A percentile compares a stretch with the other conserved stretches of the same genome.
phyloP scores from a whole-genome alignment of 2,888 invertebrate genomes.

The Amblyjoppa proteus region DNA sequence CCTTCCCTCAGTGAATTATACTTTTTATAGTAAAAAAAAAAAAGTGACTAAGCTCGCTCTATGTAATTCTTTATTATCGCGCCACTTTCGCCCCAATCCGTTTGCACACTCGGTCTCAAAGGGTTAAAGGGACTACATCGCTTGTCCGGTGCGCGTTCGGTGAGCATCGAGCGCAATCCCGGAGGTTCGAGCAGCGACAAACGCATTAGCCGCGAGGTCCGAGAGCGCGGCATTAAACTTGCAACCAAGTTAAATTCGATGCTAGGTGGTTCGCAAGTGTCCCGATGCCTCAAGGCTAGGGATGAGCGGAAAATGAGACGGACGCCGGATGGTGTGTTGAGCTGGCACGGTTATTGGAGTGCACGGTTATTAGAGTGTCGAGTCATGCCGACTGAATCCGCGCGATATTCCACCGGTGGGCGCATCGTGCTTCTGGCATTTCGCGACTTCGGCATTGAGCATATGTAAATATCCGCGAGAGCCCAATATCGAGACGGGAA shows the following conservation, averaged over 20 bases:
- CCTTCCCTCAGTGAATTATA: no score
- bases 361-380: slow-evolving; percentile 76
- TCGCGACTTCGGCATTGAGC: slow-evolving; percentile 40
- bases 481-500: slow-evolving; percentile 5
- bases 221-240: slow-evolving; percentile 52
- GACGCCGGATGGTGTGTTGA: slow-evolving; percentile 72
- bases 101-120: no score
- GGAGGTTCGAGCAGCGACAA: slow-evolving; percentile 7
- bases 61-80: no score
- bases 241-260: slow-evolving; percentile 72
- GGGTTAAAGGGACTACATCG: no score
- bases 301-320: slow-evolving; percentile 79
- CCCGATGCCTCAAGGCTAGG: slow-evolving; percentile 73
- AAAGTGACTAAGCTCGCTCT: no score
- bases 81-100: no score
- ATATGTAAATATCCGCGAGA: slow-evolving; percentile 53
- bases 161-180: background rate
- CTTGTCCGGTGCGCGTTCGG: background rate
- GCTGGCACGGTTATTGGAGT: slow-evolving; percentile 78
- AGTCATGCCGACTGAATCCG: slow-evolving; percentile 37
- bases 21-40: no score
- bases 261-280: slow-evolving; percentile 32
- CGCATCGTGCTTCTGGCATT: slow-evolving; percentile 51
- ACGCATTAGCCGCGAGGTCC: background rate
- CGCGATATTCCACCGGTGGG: slow-evolving; percentile 14